Percentiles rank a stretch among this genome's conserved stretches.
Conservation (phyloP, 35 echinoderm and acorn worm species). For the Ophiothrix spiculata region DNA sequence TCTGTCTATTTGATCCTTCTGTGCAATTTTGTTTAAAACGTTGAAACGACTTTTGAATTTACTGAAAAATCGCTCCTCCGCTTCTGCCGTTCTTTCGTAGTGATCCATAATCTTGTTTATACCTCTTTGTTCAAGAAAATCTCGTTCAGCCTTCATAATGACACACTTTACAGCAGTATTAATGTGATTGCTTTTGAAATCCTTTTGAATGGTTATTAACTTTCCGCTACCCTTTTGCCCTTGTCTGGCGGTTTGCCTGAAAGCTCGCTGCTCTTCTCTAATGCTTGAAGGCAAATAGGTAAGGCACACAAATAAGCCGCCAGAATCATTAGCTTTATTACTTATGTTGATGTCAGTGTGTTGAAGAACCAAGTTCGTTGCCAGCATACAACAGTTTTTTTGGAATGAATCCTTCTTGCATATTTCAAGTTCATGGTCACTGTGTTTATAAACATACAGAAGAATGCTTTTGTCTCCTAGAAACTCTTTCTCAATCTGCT, state of each 20-base stretch:
- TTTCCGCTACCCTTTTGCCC: too few relatives aligned
- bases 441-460: neutral
- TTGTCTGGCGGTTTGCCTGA: neutral
- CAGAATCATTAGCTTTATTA: neutral
- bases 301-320: neutral
- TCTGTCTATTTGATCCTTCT: neutral
- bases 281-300: neutral
- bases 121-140: neutral
- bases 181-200: too few relatives aligned
- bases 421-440: neutral
- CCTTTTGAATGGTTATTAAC: too few relatives aligned
- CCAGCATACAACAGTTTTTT: neutral
- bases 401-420: neutral
- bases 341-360: neutral
- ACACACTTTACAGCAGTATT: neutral
- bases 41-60: neutral
- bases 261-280: neutral
- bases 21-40: neutral
- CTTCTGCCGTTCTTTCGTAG: neutral
- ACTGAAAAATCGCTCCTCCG: neutral
- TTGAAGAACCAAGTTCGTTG: neutral
- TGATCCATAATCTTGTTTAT: neutral
- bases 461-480: neutral
- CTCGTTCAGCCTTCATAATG: neutral
- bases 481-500: neutral